Base-by-base conservation (phyloP, 2,113 vertebrate genomes). In the Brachionichthys hirsutus region DNA sequence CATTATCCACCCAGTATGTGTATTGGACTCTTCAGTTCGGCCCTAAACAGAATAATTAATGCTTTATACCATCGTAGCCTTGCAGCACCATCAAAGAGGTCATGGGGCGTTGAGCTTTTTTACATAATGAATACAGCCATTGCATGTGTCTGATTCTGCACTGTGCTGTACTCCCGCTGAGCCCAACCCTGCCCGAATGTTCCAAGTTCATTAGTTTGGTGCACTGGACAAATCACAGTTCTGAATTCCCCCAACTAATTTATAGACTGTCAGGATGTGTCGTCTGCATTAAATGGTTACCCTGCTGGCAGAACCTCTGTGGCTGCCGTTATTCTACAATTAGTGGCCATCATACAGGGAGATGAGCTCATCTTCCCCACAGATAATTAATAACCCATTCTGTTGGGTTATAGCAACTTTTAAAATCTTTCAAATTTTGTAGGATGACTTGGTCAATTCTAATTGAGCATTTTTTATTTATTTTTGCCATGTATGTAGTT, bases 141-240 rank as follows among this genome's bases (percentile, higher is more conserved):
- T 67, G 46, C 46, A 58, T 19, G 18, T 78, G 64, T 66, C 61
- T 12, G n/a, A 47, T 40, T 57, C 53, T 77, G 55, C 44, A 69
- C 67, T 73, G 55, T 19, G 56, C 36, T 56, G 69, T 66, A 54
- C 51, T 48, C 18, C n/a, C 44, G 62, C 70, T 56, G 66, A 81
- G 73, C 69, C 63, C 71, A 68, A 40, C 36, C 54, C 15, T 15
- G 43, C 77, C 62, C 72, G 52, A 49, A 71, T 68, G 75, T 78
- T 79, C 71, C 17, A 66, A 68, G 62, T 71, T 75, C 62, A 75
- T 81, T 75, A 75, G 36, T 13, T 41, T 6, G 67, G 72, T 77
- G 63, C 41, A 57, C 38, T 63, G 62, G 70, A 75, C 65, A 69
- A 54, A 48, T 53, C 51, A 48, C 51, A 49, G 16, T 11, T 38